Evolutionary conservation across 2,113 vertebrate species (phyloP).

Genomic region (Thryonomys swinderianus): DNA sequence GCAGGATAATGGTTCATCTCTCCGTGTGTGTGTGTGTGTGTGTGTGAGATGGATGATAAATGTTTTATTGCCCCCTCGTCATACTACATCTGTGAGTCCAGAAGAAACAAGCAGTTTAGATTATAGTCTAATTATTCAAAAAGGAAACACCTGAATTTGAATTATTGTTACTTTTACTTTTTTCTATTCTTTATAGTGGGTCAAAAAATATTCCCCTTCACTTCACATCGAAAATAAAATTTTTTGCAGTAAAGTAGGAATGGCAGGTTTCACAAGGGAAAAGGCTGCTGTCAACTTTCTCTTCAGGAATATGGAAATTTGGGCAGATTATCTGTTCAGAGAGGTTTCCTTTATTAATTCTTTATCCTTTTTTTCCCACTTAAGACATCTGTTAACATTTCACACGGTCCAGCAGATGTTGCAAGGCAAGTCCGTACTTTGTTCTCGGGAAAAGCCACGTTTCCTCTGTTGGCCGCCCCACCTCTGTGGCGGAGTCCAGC

Average conservation of each 20-base stretch:
- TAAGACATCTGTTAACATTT: slow-evolving; percentile 88
- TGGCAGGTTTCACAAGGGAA: slow-evolving; percentile 77
- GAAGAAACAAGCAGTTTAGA: slow-evolving; percentile 55
- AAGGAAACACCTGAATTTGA: slow-evolving; percentile 63
- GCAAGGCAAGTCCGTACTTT: slow-evolving; percentile 80
- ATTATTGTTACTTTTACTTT: slow-evolving; percentile 64
- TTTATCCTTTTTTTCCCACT: slow-evolving; percentile 74
- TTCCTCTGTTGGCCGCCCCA: slow-evolving; percentile 76
- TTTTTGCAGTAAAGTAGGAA: slow-evolving; percentile 72
- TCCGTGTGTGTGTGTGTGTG: neutral
- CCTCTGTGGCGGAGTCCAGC: slow-evolving; percentile 71
- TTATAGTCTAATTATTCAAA: slow-evolving; percentile 68
- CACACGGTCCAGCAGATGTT: slow-evolving; percentile 85
- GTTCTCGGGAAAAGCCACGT: slow-evolving; percentile 82
- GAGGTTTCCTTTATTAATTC: slow-evolving; percentile 84
- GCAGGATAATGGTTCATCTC: slow-evolving; percentile 9
- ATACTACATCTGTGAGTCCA: slow-evolving; percentile 61
- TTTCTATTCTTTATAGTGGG: slow-evolving; percentile 66
- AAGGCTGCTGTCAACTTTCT: slow-evolving; percentile 71
- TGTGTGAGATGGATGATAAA: neutral
- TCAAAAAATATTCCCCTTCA: slow-evolving; percentile 74
- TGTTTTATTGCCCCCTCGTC: slow-evolving; percentile 37
- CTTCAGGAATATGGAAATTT: slow-evolving; percentile 82
- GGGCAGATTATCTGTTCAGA: slow-evolving; percentile 83
- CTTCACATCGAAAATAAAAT: slow-evolving; percentile 72